Conservation (phyloP, 2,888 invertebrate genomes). For the Mimas tiliae region DNA sequence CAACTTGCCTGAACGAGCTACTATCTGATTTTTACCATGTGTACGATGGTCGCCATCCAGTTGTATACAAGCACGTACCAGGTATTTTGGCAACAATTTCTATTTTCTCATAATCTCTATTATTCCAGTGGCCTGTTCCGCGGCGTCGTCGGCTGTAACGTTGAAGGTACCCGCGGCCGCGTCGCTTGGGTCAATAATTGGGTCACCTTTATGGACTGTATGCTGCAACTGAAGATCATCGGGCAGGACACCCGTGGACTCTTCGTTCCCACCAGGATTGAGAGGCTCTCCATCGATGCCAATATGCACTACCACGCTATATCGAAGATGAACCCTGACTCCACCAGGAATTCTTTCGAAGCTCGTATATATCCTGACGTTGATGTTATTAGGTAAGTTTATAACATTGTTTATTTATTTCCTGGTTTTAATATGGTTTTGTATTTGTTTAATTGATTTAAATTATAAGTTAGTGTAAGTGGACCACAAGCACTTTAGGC, state of each 20-base stretch:
- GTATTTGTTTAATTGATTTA: too few relatives aligned
- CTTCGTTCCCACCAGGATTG: conserved; percentile 90
- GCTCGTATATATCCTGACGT: conserved; percentile 77
- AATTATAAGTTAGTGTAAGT: too few relatives aligned
- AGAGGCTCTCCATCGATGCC: conserved; percentile 88
- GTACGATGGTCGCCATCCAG: too few relatives aligned
- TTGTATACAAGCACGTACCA: too few relatives aligned
- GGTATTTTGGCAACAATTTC: background rate
- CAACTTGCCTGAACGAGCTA: too few relatives aligned
- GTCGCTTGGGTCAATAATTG: conserved; percentile 92
- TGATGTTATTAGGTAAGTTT: conserved; percentile 74
- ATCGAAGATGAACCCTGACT: conserved; percentile 75
- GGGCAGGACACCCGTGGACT: conserved; percentile 88
- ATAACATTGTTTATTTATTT: conserved; percentile 1
- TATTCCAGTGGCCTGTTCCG: conserved; percentile 82
- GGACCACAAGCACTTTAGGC: too few relatives aligned
- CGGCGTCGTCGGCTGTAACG: conserved; percentile 83
- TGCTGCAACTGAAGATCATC: conserved; percentile 92
- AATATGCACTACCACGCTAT: conserved; percentile 83
- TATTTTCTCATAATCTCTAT: conserved; percentile 38
- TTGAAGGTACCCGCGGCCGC: conserved; percentile 78
- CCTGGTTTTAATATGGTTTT: too few relatives aligned
- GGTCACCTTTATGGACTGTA: conserved; percentile 94
- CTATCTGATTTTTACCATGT: too few relatives aligned
- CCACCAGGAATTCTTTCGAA: conserved; percentile 73